Conservation (phyloP, 2,888 invertebrate genomes). For the Cephus pygmeus region DNA sequence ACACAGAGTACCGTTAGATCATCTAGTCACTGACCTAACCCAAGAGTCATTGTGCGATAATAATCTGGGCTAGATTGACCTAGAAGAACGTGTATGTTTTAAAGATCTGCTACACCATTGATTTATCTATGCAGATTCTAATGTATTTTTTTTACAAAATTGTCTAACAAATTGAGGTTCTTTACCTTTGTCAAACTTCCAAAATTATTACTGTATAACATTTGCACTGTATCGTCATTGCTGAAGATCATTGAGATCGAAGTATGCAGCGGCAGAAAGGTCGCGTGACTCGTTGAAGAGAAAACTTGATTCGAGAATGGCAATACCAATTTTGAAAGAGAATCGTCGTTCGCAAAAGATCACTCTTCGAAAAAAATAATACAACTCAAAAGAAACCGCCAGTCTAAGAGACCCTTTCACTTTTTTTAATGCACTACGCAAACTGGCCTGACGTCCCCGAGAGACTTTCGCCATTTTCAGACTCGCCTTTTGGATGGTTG, state of each 20-base stretch:
- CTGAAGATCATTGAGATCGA: not conserved
- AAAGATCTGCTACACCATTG: not conserved
- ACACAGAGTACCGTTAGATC: conserved; percentile 33
- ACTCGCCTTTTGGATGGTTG: not conserved
- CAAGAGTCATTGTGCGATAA: conserved; percentile 18
- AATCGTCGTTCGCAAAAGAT: not conserved
- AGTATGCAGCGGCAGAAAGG: not conserved
- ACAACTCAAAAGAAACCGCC: not conserved
- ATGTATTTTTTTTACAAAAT: not conserved
- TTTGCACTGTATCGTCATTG: not conserved
- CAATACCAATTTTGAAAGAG: not conserved
- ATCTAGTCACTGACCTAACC: conserved; percentile 23
- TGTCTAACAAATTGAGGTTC: not conserved
- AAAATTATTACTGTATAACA: not conserved
- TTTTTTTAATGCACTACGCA: not conserved
- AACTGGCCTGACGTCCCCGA: not conserved
- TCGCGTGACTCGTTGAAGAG: not conserved
- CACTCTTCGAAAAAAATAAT: not conserved
- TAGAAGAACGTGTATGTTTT: conserved; percentile 4
- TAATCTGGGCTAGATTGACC: conserved; percentile 15
- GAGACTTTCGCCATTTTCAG: not conserved
- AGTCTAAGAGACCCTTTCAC: not conserved
- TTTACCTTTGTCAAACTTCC: not conserved
- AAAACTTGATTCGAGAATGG: not conserved
- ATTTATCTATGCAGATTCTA: not conserved